Percentiles rank a stretch among this genome's conserved stretches.
These are phyloP conservation scores for Amiota communis DNA, from an alignment of 2,888 invertebrate species.

Conservation along the genomic window DNA sequence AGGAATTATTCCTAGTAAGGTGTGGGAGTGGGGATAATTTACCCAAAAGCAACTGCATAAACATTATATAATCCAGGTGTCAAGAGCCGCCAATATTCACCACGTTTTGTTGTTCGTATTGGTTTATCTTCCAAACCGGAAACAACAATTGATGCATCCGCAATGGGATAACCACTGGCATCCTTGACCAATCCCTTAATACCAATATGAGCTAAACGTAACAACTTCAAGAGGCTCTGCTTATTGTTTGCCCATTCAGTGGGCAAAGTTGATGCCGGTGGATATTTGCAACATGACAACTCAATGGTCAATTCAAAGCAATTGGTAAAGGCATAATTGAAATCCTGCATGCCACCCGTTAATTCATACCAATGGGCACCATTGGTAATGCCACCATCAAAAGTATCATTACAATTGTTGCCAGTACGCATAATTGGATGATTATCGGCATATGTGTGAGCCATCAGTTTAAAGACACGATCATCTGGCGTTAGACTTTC, in stretches of 20 bases:
- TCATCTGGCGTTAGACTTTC: constrained; percentile 89
- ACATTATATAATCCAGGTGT: constrained; percentile 89
- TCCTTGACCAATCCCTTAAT: constrained; percentile 75
- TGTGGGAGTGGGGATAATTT: too few species aligned
- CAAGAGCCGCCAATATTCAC: constrained; percentile 96
- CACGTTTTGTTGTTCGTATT: constrained; percentile 83
- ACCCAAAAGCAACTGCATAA: constrained; percentile 84
- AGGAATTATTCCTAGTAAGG: too few species aligned
- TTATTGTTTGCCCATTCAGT: constrained; percentile 90
- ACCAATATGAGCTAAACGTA: constrained; percentile 87
- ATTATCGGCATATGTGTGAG: constrained; percentile 82
- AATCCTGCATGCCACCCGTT: constrained; percentile 97
- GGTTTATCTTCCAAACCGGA: constrained; percentile 84
- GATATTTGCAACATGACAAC: constrained; percentile 96
- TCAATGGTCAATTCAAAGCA: constrained; percentile 98
- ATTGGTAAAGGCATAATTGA: constrained; percentile 95
- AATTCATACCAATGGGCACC: constrained; percentile 95
- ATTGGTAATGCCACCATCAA: constrained; percentile 88
- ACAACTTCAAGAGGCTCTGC: constrained; percentile 86
- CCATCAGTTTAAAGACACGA: constrained; percentile 84
- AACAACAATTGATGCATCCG: constrained; percentile 84
- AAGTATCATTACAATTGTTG: constrained; percentile 83
- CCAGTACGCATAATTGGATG: constrained; percentile 86
- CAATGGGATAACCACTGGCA: constrained; percentile 71
- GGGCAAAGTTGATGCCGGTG: constrained; percentile 80